Percentiles rank a stretch among this genome's conserved stretches.
phyloP scores from a whole-genome alignment of 2,113 vertebrate genomes.

The Xiphias gladius region DNA sequence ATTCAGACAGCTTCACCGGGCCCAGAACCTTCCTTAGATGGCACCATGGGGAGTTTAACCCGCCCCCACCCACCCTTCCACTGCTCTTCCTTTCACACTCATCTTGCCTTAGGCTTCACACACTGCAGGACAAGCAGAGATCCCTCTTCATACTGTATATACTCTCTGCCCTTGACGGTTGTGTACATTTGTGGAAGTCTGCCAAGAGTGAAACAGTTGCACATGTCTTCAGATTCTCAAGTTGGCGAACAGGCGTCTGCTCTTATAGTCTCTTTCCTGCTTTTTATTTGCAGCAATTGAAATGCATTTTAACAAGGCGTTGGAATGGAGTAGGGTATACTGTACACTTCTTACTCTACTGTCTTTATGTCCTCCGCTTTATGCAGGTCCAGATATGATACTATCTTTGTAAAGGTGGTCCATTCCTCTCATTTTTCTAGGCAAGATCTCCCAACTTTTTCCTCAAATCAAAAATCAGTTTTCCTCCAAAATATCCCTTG shows the following conservation, averaged over 20 bases:
- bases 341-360: background rate
- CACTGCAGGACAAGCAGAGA: slow-evolving; percentile 16
- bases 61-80: slow-evolving; percentile 21
- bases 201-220: slow-evolving; percentile 35
- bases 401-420: background rate
- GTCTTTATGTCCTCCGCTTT: background rate
- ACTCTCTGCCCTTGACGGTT: slow-evolving; percentile 34
- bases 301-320: slow-evolving; percentile 1
- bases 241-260: slow-evolving; percentile 11
- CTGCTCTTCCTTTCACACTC: slow-evolving; percentile 29
- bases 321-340: background rate
- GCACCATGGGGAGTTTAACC: slow-evolving; percentile 72
- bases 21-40: slow-evolving; percentile 78
- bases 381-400: background rate
- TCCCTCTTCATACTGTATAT: slow-evolving; percentile 26
- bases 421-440: too few relatives aligned
- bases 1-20: slow-evolving; percentile 72
- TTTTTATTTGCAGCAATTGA: background rate
- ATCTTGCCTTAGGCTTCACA: slow-evolving; percentile 29
- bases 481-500: too few relatives aligned
- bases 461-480: too few relatives aligned
- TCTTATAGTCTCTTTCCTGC: background rate
- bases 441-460: too few relatives aligned
- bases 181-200: slow-evolving; percentile 25
- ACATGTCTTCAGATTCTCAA: background rate